Percentiles rank a stretch among this genome's conserved stretches.
phyloP scores from a whole-genome alignment of 64 coral and sea anemone genomes.

The Porites australiensis region DNA sequence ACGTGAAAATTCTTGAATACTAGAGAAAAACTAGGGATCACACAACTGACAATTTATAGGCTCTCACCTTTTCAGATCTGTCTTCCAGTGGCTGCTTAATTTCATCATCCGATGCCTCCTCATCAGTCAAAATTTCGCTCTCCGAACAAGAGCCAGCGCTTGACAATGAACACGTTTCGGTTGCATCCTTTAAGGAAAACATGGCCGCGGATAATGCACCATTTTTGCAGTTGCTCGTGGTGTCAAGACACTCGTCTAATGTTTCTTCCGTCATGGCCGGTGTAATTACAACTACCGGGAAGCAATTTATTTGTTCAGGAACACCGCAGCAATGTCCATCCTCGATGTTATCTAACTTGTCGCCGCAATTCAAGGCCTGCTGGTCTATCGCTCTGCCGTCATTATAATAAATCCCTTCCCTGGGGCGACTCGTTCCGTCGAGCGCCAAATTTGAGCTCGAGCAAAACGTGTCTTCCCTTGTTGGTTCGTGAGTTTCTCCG shows the following conservation, averaged over 20 bases:
- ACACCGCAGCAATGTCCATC: not conserved
- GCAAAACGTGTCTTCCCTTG: not conserved
- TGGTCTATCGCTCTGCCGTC: not conserved
- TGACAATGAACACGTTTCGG: slow-evolving; percentile 41
- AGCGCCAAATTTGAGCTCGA: not conserved
- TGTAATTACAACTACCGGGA: slow-evolving; percentile 67
- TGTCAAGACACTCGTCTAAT: not conserved
- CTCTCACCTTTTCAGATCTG: slow-evolving; percentile 57
- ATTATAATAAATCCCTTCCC: not conserved
- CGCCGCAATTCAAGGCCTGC: not conserved
- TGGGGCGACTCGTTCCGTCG: not conserved
- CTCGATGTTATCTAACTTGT: not conserved
- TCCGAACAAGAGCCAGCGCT: slow-evolving; percentile 64
- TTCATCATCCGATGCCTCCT: slow-evolving; percentile 71
- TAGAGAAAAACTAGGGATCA: not conserved
- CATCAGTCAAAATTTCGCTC: slow-evolving; percentile 64
- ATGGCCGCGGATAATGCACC: slow-evolving; percentile 28
- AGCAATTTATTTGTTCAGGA: not conserved
- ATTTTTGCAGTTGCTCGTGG: not conserved
- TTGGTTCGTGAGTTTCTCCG: not conserved
- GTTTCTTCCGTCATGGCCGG: slow-evolving; percentile 14
- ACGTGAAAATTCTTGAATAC: not conserved
- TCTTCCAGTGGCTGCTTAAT: slow-evolving; percentile 49
- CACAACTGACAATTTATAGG: not conserved
- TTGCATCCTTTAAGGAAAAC: slow-evolving; percentile 6